Conservation (phyloP, 1,140 invertebrate species). For the Limonius californicus region DNA sequence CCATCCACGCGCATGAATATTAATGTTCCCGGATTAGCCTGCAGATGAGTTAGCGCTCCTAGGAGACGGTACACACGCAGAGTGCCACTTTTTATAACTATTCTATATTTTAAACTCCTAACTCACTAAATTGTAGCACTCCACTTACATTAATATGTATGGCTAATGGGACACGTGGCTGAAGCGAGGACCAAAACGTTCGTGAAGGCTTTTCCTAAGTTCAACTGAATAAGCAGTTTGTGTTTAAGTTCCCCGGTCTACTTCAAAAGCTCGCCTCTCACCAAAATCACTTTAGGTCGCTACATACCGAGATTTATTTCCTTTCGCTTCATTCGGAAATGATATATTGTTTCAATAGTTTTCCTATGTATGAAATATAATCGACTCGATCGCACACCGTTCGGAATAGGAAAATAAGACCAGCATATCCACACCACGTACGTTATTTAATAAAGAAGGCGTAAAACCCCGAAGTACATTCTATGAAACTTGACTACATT, state of each 20-base stretch:
- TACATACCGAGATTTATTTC: too few species aligned
- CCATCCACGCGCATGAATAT: slow-evolving; percentile 10
- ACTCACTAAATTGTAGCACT: slow-evolving; percentile 25
- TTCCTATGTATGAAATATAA: neutral
- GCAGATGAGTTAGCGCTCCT: slow-evolving; percentile 11
- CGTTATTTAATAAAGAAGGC: slow-evolving; percentile 20
- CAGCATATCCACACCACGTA: neutral
- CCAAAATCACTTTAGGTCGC: neutral
- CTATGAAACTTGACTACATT: slow-evolving; percentile 22
- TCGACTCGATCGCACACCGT: neutral
- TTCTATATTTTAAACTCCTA: slow-evolving; percentile 26
- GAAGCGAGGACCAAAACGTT: neutral
- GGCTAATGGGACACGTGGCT: slow-evolving; percentile 18
- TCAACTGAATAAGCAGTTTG: slow-evolving; percentile 2
- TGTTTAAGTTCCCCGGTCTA: neutral
- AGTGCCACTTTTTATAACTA: slow-evolving; percentile 27
- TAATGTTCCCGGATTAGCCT: slow-evolving; percentile 12
- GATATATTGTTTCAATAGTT: slow-evolving; percentile 1
- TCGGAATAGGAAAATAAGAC: neutral
- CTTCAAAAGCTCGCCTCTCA: neutral
- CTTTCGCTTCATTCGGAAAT: neutral
- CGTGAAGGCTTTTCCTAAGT: neutral
- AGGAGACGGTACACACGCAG: slow-evolving; percentile 7
- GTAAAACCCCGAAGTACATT: slow-evolving; percentile 20
- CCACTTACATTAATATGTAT: slow-evolving; percentile 26